Percentiles rank a stretch among this genome's conserved stretches.
Evolutionary conservation across 2,888 invertebrate genomes (phyloP).

Genomic region (Venusia cambrica): DNA sequence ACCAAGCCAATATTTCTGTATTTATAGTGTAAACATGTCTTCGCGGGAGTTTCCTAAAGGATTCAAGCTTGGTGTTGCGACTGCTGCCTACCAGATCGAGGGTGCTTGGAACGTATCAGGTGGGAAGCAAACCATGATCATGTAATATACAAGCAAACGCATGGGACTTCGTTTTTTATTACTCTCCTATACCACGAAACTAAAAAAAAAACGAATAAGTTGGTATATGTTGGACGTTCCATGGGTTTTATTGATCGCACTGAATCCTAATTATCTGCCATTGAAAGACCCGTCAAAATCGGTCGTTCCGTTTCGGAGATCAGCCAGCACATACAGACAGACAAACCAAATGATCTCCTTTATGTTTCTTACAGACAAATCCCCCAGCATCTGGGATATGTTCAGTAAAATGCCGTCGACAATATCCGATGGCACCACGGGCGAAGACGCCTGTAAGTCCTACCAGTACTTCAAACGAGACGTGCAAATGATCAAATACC

Average conservation of each 20-base stretch:
- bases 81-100: conserved; percentile 56
- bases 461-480: conserved; percentile 82
- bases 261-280: too few relatives aligned
- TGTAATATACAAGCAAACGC: too few relatives aligned
- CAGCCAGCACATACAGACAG: too few relatives aligned
- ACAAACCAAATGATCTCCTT: too few relatives aligned
- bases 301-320: too few relatives aligned
- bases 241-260: too few relatives aligned
- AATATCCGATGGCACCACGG: conserved; percentile 77
- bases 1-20: background rate
- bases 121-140: too few relatives aligned
- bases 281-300: too few relatives aligned
- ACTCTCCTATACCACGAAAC: too few relatives aligned
- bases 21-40: conserved; percentile 5
- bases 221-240: too few relatives aligned
- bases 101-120: conserved; percentile 54
- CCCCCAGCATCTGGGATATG: conserved; percentile 83
- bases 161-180: too few relatives aligned
- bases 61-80: conserved; percentile 50
- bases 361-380: conserved; percentile 72
- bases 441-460: conserved; percentile 81
- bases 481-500: conserved; percentile 60
- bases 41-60: conserved; percentile 46
- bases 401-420: conserved; percentile 69
- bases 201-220: too few relatives aligned